Evolutionary conservation across 2,797 vertebrate species (phyloP).

Genomic region (Jordanella pulchra): DNA sequence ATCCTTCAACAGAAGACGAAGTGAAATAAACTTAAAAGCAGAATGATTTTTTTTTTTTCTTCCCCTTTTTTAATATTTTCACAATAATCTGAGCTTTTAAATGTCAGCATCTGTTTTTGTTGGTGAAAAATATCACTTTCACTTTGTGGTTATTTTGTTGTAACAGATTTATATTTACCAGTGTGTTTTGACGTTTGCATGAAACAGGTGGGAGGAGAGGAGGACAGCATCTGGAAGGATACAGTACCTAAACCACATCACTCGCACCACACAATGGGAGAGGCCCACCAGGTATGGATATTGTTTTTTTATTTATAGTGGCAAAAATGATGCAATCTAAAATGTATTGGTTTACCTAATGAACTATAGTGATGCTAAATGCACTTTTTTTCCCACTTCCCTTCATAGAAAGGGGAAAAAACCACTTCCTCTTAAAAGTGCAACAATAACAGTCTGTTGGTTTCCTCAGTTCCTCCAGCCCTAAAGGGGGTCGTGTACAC

Average conservation of each 20-base stretch:
- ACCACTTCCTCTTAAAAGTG: slow-evolving; percentile 28
- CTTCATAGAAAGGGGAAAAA: slow-evolving; percentile 12
- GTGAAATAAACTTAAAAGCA: not conserved
- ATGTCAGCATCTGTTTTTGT: not conserved
- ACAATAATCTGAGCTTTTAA: not conserved
- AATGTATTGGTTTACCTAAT: not conserved
- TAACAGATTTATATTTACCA: not conserved
- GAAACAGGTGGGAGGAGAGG: slow-evolving; percentile 91
- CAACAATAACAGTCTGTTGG: slow-evolving; percentile 57
- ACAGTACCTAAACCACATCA: slow-evolving; percentile 96
- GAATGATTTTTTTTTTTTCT: not conserved
- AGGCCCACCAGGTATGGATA: slow-evolving; percentile 88
- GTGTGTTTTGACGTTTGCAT: slow-evolving; percentile 53
- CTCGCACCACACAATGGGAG: slow-evolving; percentile 95
- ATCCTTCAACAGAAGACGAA: not conserved
- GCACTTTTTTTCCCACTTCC: slow-evolving; percentile 18
- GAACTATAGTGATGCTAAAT: slow-evolving; percentile 8
- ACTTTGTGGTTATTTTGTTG: not conserved
- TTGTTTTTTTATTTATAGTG: not conserved
- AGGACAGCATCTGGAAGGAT: slow-evolving; percentile 94
- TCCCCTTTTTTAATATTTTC: not conserved
- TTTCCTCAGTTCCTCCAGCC: slow-evolving; percentile 43
- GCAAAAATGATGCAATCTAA: not conserved
- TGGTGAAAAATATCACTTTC: not conserved
- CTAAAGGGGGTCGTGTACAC: not conserved